These are phyloP conservation scores for Drosophila anomelani DNA, from an alignment of 2,888 invertebrate genomes.

Conservation along the genomic window DNA sequence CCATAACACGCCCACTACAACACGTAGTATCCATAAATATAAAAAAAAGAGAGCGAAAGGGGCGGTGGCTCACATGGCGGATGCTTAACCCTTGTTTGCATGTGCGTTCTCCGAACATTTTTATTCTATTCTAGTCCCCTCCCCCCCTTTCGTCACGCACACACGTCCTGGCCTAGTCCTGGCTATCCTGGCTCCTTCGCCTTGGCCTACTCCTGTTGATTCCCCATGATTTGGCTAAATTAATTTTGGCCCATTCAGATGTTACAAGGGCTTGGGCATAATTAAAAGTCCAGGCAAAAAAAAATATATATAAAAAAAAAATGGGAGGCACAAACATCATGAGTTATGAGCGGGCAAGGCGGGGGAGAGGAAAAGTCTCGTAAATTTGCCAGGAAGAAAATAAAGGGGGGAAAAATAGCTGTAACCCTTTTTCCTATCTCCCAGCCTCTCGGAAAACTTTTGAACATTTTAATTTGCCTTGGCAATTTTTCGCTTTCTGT, in stretches of 20 bases:
- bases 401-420: conserved; percentile 13
- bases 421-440: conserved; percentile 1
- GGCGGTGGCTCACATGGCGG: conserved; percentile 21
- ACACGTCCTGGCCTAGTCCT: conserved; percentile 21
- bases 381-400: conserved; percentile 21
- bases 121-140: conserved; percentile 41
- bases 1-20: conserved; percentile 75
- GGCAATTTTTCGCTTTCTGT: conserved; percentile 7
- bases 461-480: conserved; percentile 28
- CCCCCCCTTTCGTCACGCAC: conserved; percentile 43
- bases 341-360: conserved; percentile 22
- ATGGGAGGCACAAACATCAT: conserved; percentile 34
- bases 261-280: conserved; percentile 39
- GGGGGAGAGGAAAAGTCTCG: conserved; percentile 8
- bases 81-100: conserved; percentile 43
- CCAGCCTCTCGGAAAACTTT: conserved; percentile 16
- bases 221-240: conserved; percentile 62
- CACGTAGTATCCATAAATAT: conserved; percentile 77
- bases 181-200: not conserved
- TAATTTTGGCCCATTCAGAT: conserved; percentile 55
- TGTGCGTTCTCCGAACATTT: conserved; percentile 10
- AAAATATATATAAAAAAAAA: conserved; percentile 4
- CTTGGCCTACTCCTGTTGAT: conserved; percentile 42
- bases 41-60: conserved; percentile 20
- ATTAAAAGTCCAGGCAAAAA: conserved; percentile 39